Conservation (phyloP, 2,888 invertebrate species). For the Byasa hedistus region DNA sequence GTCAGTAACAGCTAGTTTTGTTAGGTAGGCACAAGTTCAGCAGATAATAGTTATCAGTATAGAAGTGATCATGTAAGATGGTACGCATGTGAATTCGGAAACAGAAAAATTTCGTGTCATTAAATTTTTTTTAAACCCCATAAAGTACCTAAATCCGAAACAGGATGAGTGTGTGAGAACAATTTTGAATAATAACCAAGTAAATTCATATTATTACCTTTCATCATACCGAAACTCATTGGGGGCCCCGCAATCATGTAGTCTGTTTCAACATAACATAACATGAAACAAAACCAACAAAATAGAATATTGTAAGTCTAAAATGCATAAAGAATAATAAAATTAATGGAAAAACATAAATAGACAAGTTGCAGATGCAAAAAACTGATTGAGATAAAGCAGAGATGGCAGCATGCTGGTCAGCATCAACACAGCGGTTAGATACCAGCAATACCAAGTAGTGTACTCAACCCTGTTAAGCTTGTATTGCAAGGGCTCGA, state of each 20-base stretch:
- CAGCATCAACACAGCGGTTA: constrained; percentile 58
- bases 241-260: constrained; percentile 89
- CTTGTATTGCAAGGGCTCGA: constrained; percentile 60
- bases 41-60: constrained; percentile 40
- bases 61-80: constrained; percentile 48
- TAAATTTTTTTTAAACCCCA: constrained; percentile 58
- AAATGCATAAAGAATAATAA: constrained; percentile 61
- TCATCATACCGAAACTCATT: constrained; percentile 92
- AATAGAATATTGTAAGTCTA: constrained; percentile 84
- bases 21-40: constrained; percentile 65
- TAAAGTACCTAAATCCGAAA: constrained; percentile 66
- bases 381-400: constrained; percentile 52
- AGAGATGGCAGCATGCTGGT: constrained; percentile 69
- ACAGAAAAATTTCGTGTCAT: constrained; percentile 56
- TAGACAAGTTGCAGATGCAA: constrained; percentile 58
- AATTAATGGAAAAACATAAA: constrained; percentile 52
- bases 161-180: constrained; percentile 61
- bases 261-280: constrained; percentile 83
- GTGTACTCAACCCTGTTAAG: constrained; percentile 60
- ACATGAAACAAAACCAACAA: constrained; percentile 85
- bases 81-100: constrained; percentile 62
- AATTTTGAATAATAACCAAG: constrained; percentile 64
- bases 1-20: constrained; percentile 50
- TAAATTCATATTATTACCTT: constrained; percentile 84
- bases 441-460: constrained; percentile 66